Evolutionary conservation across 2,888 invertebrate genomes (phyloP), one percentile per base, ranked within the genome.

Genomic region (Leucophora obtusa): DNA sequence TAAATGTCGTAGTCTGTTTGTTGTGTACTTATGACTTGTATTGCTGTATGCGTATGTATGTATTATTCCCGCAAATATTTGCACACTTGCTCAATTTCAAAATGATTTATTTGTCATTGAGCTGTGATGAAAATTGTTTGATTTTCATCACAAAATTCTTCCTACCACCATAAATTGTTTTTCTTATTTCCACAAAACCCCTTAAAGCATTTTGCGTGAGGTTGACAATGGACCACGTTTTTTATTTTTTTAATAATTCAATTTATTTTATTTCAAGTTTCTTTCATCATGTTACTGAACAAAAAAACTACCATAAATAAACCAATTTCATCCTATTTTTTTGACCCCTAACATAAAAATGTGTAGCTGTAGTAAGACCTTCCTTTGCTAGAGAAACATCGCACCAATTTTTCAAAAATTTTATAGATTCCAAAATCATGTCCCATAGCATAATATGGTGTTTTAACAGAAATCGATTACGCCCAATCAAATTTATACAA

Each of bases 61-160:
- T 66, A 15, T 62, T n/a, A 6, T 74, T 63, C 24, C 21, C 58
- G 69, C 80, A 80, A 83, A 83, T 82, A 82, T 83, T 83, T 83
- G 77, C 65, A 79, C 81, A 66, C 47, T 81, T 79, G 83, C 79
- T 78, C 76, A 83, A 82, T 82, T 82, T 78, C 79, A 82, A 82
- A 83, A 78, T 83, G 82, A 83, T 83, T 83, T 81, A 83, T 83
- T 78, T 82, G 70, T 53, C 79, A 71, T 72, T 58, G 74, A 56
- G 75, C 63, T 80, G 58, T 62, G 59, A 54, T 54, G 78, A 62
- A 70, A 76, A 77, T 71, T 77, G 66, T 78, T 74, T 79, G 72
- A 65, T 77, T 76, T 76, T 60, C 79, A 56, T 28, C 38, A 24
- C 28, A 15, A 17, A 56, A 58, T 28, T 60, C 14, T 28, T 50